A percentile compares a stretch with the other conserved stretches of the same genome.
Conservation (phyloP, 2,888 invertebrate genomes). For the Agriopis marginaria region DNA sequence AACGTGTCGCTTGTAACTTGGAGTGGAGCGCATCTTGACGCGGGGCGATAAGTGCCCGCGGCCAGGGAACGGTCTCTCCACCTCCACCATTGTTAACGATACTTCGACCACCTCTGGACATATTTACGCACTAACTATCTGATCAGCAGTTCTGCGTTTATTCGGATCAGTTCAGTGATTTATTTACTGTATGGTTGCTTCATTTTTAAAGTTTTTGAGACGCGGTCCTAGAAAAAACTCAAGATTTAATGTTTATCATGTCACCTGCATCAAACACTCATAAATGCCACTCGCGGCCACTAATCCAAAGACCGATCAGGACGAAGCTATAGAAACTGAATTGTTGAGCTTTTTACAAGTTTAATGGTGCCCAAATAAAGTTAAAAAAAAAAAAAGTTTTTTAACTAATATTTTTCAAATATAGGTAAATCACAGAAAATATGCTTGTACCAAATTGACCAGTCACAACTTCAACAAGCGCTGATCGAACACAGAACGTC, state of each 20-base stretch:
- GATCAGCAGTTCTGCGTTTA: not conserved
- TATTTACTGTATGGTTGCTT: too few relatives aligned
- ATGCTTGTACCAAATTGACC: slow-evolving; percentile 34
- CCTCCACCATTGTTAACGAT: not conserved
- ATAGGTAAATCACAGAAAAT: slow-evolving; percentile 1
- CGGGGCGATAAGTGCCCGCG: not conserved
- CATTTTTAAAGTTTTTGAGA: too few relatives aligned
- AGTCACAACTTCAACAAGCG: slow-evolving; percentile 46
- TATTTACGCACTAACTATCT: not conserved
- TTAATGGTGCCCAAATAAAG: too few relatives aligned
- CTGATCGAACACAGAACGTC: slow-evolving; percentile 40
- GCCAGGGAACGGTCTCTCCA: not conserved
- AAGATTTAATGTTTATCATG: too few relatives aligned
- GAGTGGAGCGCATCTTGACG: not conserved
- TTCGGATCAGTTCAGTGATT: not conserved
- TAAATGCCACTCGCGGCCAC: too few relatives aligned
- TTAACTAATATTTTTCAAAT: not conserved
- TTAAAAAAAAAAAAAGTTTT: not conserved
- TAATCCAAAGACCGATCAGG: too few relatives aligned
- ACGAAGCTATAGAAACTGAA: too few relatives aligned
- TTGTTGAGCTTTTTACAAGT: too few relatives aligned
- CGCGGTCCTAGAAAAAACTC: too few relatives aligned
- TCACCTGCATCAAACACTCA: too few relatives aligned
- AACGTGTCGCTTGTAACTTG: slow-evolving; percentile 13
- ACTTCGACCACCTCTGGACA: slow-evolving; percentile 1